A percentile compares a stretch with the other conserved stretches of the same genome.
Evolutionary conservation across 1,140 invertebrate genomes (phyloP).

Genomic region (Anastatus disparis): DNA sequence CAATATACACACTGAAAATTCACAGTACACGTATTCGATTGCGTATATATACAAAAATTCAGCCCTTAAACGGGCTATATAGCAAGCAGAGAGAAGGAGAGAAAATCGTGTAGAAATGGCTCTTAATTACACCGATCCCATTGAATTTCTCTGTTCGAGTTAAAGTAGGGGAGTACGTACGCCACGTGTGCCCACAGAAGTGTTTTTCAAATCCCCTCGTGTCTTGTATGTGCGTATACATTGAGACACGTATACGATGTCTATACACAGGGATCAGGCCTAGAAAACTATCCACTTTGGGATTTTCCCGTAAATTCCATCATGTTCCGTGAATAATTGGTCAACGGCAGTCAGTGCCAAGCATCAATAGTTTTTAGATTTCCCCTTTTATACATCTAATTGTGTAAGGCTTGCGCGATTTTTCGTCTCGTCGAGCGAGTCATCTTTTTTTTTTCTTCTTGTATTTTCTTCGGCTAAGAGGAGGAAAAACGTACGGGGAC

Average conservation of each 20-base stretch:
- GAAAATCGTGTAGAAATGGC: slow-evolving; percentile 66
- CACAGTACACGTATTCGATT: no score
- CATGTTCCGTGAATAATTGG: slow-evolving; percentile 42
- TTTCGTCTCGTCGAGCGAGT: slow-evolving; percentile 26
- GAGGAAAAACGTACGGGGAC: slow-evolving; percentile 2
- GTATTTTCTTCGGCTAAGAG: no score
- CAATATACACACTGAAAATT: no score
- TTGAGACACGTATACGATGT: background rate
- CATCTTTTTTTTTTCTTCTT: slow-evolving; percentile 25
- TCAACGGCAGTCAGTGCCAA: background rate
- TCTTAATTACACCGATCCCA: slow-evolving; percentile 68
- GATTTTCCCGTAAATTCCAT: slow-evolving; percentile 41
- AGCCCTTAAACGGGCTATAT: background rate
- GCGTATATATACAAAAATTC: no score
- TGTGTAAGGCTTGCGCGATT: slow-evolving; percentile 38
- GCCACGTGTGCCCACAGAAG: slow-evolving; percentile 55
- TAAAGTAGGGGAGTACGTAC: background rate
- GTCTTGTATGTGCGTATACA: no score
- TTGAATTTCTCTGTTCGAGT: slow-evolving; percentile 52
- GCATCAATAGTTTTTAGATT: no score
- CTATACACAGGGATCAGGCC: slow-evolving; percentile 16
- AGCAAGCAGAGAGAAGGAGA: slow-evolving; percentile 21
- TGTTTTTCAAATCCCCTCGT: slow-evolving; percentile 49
- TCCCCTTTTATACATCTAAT: background rate
- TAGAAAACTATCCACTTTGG: slow-evolving; percentile 32